Base-by-base conservation (phyloP, 1,140 invertebrate species). In the Drosophila dunni region DNA sequence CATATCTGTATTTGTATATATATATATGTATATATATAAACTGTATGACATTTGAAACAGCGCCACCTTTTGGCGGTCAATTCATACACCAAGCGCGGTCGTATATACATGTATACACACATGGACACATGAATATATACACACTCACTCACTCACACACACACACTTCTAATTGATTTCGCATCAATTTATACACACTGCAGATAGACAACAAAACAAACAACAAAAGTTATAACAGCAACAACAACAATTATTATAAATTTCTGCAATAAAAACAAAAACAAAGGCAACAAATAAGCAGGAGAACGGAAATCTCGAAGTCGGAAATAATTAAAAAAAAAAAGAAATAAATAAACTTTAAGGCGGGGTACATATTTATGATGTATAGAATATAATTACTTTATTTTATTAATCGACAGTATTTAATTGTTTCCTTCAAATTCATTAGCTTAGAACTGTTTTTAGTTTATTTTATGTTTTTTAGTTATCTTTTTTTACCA, bases 381-480 rank as follows among this genome's bases (percentile, higher is more conserved):
- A 73, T 36, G 62, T 60, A 71, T 44, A 58, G 40, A 48, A 78
- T 60, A 51, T 77, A 79, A 67, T 42, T 38, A 58, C 54, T 54
- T 65, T 46, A 57, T 34, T 70, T 70, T 61, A 45, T 54, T 60
- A 45, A 58, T 71, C 64, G 46, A 34, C 83, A 88, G 83, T 83
- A 89, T 88, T 88, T 82, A 20, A 63, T 17, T 17, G 9, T 75
- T 64, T 75, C 60, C 60, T 71, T 75, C 13, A 66, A 63, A 50
- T 36, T 42, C 38, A 9, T 11, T 40, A 40, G 10, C n/a, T 40
- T 40, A 40, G 2, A 40, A 3, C 3, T 40, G 38, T 65, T 34
- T 38, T 56, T 40, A 24, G 38, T 24, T 57, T 44, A 57, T 57
- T 57, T 51, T 54, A 45, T 73, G 51, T 76, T 72, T 72, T 33